Conservation (phyloP, 2,888 invertebrate genomes). For the Rhorus exstirpatorius region DNA sequence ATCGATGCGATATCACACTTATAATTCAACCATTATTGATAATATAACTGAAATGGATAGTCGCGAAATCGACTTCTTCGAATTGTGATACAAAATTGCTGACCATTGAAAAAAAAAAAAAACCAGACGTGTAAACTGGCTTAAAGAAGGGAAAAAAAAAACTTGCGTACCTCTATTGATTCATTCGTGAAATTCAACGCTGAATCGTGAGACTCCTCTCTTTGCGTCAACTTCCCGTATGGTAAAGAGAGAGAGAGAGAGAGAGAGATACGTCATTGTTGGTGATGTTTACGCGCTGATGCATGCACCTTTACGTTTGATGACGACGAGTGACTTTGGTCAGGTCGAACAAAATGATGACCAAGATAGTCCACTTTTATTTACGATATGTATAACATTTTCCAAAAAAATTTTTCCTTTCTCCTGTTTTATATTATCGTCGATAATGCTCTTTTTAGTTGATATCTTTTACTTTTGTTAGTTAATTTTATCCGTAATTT, state of each 20-base stretch:
- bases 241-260: neutral
- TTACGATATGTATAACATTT: neutral
- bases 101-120: too few relatives aligned
- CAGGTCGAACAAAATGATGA: too few relatives aligned
- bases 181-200: slow-evolving; percentile 12
- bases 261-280: slow-evolving; percentile 50
- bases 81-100: too few relatives aligned
- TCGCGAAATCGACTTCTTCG: too few relatives aligned
- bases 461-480: neutral
- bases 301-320: slow-evolving; percentile 33
- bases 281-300: slow-evolving; percentile 38
- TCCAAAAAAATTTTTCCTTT: neutral
- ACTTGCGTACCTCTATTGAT: slow-evolving; percentile 22
- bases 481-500: neutral
- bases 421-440: too few relatives aligned
- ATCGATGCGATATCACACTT: too few relatives aligned
- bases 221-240: slow-evolving; percentile 41
- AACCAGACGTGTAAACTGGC: too few relatives aligned
- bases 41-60: too few relatives aligned
- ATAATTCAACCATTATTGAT: too few relatives aligned
- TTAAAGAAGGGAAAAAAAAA: neutral
- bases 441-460: too few relatives aligned
- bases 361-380: neutral
- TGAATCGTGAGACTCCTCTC: neutral
- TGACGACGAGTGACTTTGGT: slow-evolving; percentile 42